These are phyloP conservation scores for Hipparchia semele DNA, from an alignment of 2,888 invertebrate species.

Conservation along the genomic window DNA sequence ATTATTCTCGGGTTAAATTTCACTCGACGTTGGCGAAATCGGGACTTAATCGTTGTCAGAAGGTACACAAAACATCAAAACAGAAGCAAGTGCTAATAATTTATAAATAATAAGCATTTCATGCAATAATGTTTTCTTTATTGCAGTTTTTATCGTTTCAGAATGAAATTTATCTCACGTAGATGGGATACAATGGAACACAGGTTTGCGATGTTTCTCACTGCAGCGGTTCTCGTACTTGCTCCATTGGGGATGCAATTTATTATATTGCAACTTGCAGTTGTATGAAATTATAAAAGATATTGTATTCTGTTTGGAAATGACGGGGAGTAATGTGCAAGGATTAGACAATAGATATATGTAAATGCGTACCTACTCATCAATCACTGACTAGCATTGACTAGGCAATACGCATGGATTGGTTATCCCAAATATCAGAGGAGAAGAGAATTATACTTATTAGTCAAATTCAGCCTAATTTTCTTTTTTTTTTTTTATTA, in stretches of 20 bases:
- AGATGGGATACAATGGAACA: slow-evolving; percentile 16
- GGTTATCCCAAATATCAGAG: too few relatives aligned
- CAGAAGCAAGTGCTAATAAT: background rate
- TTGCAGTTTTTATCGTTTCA: slow-evolving; percentile 41
- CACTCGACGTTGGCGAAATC: too few relatives aligned
- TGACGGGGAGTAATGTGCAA: background rate
- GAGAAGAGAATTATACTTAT: too few relatives aligned
- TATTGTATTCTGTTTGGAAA: background rate
- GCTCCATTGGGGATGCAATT: slow-evolving; percentile 26
- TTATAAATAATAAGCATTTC: background rate
- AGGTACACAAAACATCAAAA: too few relatives aligned
- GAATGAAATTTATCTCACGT: slow-evolving; percentile 17
- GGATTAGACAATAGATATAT: background rate
- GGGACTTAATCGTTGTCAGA: too few relatives aligned
- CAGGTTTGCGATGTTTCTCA: slow-evolving; percentile 31
- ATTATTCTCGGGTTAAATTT: too few relatives aligned
- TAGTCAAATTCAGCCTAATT: too few relatives aligned
- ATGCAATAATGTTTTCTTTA: slow-evolving; percentile 41
- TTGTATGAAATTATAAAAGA: slow-evolving; percentile 14
- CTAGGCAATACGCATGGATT: too few relatives aligned
- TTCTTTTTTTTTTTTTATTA: too few relatives aligned
- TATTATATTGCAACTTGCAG: slow-evolving; percentile 18
- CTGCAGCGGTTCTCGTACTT: slow-evolving; percentile 7
- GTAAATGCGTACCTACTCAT: too few relatives aligned
- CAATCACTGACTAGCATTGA: too few relatives aligned